phyloP scores from a whole-genome alignment of 2,797 vertebrate species.

The Trachurus trachurus region DNA sequence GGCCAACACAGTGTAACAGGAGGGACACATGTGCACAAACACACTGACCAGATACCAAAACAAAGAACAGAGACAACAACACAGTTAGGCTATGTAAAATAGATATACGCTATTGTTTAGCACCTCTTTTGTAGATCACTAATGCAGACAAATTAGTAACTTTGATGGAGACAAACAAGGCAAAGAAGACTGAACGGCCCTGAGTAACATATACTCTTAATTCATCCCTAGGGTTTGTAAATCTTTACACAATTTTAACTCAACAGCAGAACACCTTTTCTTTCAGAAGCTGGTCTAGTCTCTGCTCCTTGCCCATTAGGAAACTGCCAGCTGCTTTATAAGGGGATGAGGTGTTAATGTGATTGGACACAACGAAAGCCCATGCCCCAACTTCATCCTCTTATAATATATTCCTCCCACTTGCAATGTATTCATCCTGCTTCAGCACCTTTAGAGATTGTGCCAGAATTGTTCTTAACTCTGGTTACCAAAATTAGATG shows the following conservation, averaged over 20 bases:
- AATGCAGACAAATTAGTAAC: background rate
- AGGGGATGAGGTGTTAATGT: slow-evolving; percentile 49
- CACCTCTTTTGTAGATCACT: background rate
- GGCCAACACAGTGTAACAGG: too few relatives aligned
- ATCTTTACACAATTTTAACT: background rate
- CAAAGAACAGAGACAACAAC: too few relatives aligned
- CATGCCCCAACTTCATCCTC: slow-evolving; percentile 36
- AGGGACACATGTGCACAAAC: too few relatives aligned
- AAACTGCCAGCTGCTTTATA: slow-evolving; percentile 54
- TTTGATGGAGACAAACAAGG: background rate
- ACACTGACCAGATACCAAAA: too few relatives aligned
- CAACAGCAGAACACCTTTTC: background rate
- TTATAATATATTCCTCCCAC: slow-evolving; percentile 62
- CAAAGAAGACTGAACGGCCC: background rate
- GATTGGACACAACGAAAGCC: slow-evolving; percentile 56
- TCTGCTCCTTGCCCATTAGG: slow-evolving; percentile 36
- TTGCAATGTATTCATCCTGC: slow-evolving; percentile 48
- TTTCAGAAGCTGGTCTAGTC: background rate
- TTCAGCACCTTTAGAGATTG: slow-evolving; percentile 39
- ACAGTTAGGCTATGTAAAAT: too few relatives aligned
- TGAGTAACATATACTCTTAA: background rate
- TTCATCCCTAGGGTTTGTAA: background rate
- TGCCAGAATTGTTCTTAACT: slow-evolving; percentile 41
- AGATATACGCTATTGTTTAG: too few relatives aligned
- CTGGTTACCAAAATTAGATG: slow-evolving; percentile 43